Evolutionary conservation across 2,113 vertebrate species (phyloP), one percentile per base, ranked within the genome.

Genomic region (Notarius lentiginosus): DNA sequence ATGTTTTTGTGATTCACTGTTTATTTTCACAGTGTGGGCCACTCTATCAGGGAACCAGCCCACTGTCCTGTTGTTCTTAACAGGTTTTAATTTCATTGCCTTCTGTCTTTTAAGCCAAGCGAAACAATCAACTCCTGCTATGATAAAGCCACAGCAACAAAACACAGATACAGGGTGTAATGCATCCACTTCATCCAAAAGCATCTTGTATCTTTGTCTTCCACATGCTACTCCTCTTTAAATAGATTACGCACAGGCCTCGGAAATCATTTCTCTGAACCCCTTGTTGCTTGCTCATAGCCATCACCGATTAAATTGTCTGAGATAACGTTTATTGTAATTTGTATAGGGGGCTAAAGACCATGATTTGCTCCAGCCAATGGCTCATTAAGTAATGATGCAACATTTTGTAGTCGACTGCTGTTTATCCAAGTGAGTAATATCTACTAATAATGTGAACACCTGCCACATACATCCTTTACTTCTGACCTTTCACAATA

Each of bases 351-450:
- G 41, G 12, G 18, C 56, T 79, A 75, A 20, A 66, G 68, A 77
- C 63, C 70, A 72, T 58, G 82, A 27, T 75, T 81, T 82, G 73
- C 66, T 81, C 80, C 75, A 87, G 60, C 70, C 24, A 85, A 34
- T 85, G 84, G 80, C 86, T 90, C 79, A 86, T 90, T 90, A 90
- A 86, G 84, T 87, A 70, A 84, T 89, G 68, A 89, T 91, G 81
- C 77, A 41, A 87, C 75, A 79, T 22, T 53, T 87, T 51, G 70
- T 77, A 66, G 30, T n/a, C 9, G 47, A 53, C 58, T 76, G 58
- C 51, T 53, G 80, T 80, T n/a, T 53, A 68, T 68, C 80, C 70
- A 30, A 60, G 14, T 60, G 49, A 88, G 83, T 79, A 87, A 80
- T 84, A 63, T 73, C 27, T 15, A 63, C 22, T 1, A 41, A 84